A percentile compares a stretch with the other conserved stretches of the same genome.
These are phyloP conservation scores for Hypothenemus hampei DNA, from an alignment of 1,140 invertebrate species.

Conservation along the genomic window DNA sequence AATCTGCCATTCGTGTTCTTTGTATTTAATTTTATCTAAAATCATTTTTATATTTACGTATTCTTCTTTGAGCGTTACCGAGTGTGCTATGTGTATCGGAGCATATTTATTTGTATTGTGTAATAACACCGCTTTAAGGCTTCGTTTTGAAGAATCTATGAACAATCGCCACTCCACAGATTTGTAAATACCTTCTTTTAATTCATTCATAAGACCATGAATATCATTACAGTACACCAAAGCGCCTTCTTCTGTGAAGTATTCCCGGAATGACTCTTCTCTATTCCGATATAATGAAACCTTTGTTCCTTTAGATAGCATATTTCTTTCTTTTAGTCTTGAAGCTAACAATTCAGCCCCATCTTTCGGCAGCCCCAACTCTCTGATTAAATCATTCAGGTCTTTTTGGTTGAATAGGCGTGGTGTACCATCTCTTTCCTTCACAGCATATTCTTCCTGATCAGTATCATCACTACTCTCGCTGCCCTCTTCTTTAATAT, in stretches of 20 bases:
- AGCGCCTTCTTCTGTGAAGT: background rate
- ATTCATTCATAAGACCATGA: slow-evolving; percentile 32
- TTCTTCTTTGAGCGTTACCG: slow-evolving; percentile 38
- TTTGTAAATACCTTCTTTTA: slow-evolving; percentile 17
- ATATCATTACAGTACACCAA: slow-evolving; percentile 34
- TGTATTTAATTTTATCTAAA: slow-evolving; percentile 28
- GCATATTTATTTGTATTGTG: slow-evolving; percentile 43
- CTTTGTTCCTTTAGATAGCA: background rate
- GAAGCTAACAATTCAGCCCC: background rate
- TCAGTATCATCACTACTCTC: background rate
- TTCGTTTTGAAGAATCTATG: slow-evolving; percentile 41
- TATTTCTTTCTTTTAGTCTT: too few species aligned
- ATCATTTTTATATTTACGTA: slow-evolving; percentile 34
- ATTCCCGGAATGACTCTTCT: background rate
- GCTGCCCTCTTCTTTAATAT: background rate
- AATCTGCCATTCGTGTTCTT: too few species aligned
- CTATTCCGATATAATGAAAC: slow-evolving; percentile 15
- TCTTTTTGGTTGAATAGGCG: background rate
- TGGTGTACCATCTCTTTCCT: background rate
- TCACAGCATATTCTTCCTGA: background rate
- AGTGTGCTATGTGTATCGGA: slow-evolving; percentile 37
- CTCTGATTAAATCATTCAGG: slow-evolving; percentile 9
- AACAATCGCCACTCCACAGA: slow-evolving; percentile 30
- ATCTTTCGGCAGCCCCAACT: slow-evolving; percentile 1
- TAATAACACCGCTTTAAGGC: slow-evolving; percentile 33